phyloP scores from a whole-genome alignment of 2,113 vertebrate species.

The Triplophysa rosa region DNA sequence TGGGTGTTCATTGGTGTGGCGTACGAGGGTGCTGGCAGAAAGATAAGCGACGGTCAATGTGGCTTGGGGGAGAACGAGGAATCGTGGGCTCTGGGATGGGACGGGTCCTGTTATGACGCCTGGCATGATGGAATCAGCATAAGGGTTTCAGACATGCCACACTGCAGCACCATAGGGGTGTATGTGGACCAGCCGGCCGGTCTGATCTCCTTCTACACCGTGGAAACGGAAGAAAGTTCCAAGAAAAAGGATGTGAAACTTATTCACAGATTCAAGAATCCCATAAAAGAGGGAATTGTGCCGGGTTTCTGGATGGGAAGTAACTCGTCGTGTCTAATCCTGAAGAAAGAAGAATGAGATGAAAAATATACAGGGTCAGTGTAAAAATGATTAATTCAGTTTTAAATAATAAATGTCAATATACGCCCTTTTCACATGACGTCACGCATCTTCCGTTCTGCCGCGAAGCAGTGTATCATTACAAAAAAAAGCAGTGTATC shows the following conservation, averaged over 20 bases:
- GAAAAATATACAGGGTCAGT: background rate
- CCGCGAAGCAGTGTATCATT: too few relatives aligned
- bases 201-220: conserved; percentile 46
- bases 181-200: conserved; percentile 72
- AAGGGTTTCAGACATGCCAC: conserved; percentile 48
- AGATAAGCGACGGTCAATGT: conserved; percentile 59
- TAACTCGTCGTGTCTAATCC: conserved; percentile 56
- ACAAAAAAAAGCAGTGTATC: too few relatives aligned
- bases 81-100: conserved; percentile 70
- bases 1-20: conserved; percentile 65
- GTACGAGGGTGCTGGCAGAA: conserved; percentile 60
- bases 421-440: too few relatives aligned
- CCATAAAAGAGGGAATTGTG: conserved; percentile 52
- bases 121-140: conserved; percentile 61
- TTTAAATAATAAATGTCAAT: background rate
- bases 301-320: conserved; percentile 66
- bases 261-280: conserved; percentile 50
- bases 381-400: background rate
- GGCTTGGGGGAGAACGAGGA: conserved; percentile 71
- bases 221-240: conserved; percentile 14
- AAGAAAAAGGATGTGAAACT: conserved; percentile 50
- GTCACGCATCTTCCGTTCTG: too few relatives aligned
- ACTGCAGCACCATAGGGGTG: conserved; percentile 59
- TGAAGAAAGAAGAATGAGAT: conserved; percentile 53
- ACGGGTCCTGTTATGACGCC: conserved; percentile 61